Evolutionary conservation across 1,140 invertebrate genomes (phyloP).

Genomic region (Drosophila pseudoobscura): DNA sequence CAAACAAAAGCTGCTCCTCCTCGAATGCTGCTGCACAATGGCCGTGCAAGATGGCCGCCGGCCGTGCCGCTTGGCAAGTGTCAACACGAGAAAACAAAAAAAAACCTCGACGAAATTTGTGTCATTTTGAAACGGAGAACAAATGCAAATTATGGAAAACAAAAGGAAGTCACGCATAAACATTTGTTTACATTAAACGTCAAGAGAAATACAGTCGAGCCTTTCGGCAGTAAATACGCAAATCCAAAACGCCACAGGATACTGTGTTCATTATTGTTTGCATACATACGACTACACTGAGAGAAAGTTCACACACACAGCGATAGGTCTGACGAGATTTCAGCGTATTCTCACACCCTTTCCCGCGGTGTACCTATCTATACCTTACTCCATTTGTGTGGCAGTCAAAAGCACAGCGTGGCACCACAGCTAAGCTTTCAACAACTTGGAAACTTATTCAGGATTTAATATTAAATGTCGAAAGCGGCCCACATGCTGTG

Average conservation of each 20-base stretch:
- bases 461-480: constrained; percentile 51
- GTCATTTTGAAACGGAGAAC: constrained; percentile 25
- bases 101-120: constrained; percentile 26
- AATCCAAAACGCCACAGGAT: constrained; percentile 66
- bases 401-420: constrained; percentile 35
- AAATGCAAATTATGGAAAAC: constrained; percentile 67
- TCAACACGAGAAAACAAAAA: constrained; percentile 21
- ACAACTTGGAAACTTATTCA: constrained; percentile 67
- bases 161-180: constrained; percentile 41
- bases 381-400: constrained; percentile 1
- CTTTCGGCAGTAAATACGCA: constrained; percentile 70
- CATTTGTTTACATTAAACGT: constrained; percentile 49
- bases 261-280: constrained; percentile 34
- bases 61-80: constrained; percentile 47
- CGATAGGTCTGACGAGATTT: too few relatives aligned
- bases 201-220: constrained; percentile 32
- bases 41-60: constrained; percentile 36
- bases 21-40: constrained; percentile 38
- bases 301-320: background rate
- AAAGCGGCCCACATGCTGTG: constrained; percentile 36
- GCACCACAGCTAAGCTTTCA: constrained; percentile 61
- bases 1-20: constrained; percentile 28
- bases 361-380: too few relatives aligned
- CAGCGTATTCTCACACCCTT: background rate
- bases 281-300: constrained; percentile 36